Evolutionary conservation across 2,888 invertebrate genomes (phyloP).

Genomic region (Drosophila nigricruria): DNA sequence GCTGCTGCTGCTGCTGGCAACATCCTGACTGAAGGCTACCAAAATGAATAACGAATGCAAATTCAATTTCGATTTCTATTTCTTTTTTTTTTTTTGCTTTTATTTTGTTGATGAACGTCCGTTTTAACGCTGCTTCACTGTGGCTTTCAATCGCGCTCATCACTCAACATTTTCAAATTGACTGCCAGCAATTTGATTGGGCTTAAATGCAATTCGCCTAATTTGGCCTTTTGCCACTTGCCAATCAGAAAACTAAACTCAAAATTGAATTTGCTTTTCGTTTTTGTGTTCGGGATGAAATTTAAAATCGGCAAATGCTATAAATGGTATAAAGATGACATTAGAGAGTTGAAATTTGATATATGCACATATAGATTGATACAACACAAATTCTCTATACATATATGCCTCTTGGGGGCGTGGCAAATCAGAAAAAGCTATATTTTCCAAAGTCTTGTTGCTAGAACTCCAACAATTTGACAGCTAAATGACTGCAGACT

Average conservation of each 20-base stretch:
- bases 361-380: too few species aligned
- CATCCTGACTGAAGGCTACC: constrained; percentile 5
- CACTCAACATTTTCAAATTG: constrained; percentile 1
- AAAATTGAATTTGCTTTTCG: background rate
- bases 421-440: too few species aligned
- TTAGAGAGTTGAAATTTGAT: too few species aligned
- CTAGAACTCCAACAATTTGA: too few species aligned
- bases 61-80: constrained; percentile 51
- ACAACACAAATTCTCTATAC: too few species aligned
- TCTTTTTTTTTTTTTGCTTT: background rate
- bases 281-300: background rate
- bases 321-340: too few species aligned
- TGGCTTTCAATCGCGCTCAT: background rate
- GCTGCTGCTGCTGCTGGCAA: constrained; percentile 7
- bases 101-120: constrained; percentile 6
- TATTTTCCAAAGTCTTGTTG: too few species aligned
- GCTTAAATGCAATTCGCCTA: background rate
- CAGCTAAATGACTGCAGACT: too few species aligned
- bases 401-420: too few species aligned
- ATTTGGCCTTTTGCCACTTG: background rate
- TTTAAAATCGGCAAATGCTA: too few species aligned
- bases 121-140: background rate
- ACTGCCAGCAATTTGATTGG: background rate
- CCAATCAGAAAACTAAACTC: constrained; percentile 1
- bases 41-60: constrained; percentile 40